Percentiles rank a stretch among this genome's conserved stretches.
Evolutionary conservation across 2,797 vertebrate species (phyloP).

Genomic region (Chaenodraco wilsoni): DNA sequence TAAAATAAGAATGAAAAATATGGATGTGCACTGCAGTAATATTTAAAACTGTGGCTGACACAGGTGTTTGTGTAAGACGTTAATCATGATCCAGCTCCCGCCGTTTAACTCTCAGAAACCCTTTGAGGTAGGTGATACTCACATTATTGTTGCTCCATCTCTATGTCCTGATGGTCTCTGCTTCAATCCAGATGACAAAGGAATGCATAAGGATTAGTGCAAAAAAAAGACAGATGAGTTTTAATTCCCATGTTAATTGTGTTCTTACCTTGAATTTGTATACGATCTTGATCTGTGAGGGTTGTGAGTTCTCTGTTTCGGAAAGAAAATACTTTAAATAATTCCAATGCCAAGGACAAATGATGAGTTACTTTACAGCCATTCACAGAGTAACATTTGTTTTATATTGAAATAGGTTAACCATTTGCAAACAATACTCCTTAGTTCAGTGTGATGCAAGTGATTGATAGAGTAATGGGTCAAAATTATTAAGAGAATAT

Average conservation of each 20-base stretch:
- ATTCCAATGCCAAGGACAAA: not conserved
- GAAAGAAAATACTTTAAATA: conserved; percentile 3
- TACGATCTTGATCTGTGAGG: conserved; percentile 62
- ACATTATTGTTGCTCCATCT: conserved; percentile 69
- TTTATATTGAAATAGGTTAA: not conserved
- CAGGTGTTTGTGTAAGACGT: conserved; percentile 1
- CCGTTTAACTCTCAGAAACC: conserved; percentile 2
- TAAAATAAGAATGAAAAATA: conserved; percentile 23
- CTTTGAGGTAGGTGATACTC: conserved; percentile 50
- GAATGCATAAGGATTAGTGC: conserved; percentile 24
- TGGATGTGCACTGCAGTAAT: not conserved
- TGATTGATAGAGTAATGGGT: not conserved
- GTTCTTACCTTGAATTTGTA: conserved; percentile 65
- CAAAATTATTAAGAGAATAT: not conserved
- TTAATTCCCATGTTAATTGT: not conserved
- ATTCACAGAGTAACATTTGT: not conserved
- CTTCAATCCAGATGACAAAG: conserved; percentile 46
- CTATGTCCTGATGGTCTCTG: conserved; percentile 53
- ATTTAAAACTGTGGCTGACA: not conserved
- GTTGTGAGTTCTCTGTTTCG: conserved; percentile 61
- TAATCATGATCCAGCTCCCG: conserved; percentile 9
- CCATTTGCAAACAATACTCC: not conserved
- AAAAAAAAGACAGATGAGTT: not conserved
- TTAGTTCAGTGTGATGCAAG: not conserved
- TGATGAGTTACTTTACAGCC: not conserved